phyloP scores from a whole-genome alignment of 1,140 invertebrate genomes.

The Euura saliciscinereae region DNA sequence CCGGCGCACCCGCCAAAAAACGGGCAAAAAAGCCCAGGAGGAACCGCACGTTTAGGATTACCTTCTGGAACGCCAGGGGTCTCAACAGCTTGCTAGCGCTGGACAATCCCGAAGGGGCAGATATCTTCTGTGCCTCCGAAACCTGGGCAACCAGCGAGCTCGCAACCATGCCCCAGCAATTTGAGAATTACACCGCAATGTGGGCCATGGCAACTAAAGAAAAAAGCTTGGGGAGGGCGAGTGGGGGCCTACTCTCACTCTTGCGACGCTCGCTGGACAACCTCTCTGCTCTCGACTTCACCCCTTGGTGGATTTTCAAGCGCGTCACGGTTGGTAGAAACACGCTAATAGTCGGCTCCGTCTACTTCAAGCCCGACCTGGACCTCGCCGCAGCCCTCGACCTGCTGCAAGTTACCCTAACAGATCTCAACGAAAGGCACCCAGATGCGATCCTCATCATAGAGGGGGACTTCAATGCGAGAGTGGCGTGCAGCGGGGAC shows the following conservation, averaged over 20 bases:
- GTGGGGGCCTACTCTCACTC: conserved; percentile 1
- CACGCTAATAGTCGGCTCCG: conserved; percentile 11
- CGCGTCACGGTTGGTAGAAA: background rate
- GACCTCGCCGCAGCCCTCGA: conserved; percentile 1
- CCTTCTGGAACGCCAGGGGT: conserved; percentile 5
- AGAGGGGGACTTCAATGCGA: conserved; percentile 23
- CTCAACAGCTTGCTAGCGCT: background rate
- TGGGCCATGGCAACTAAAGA: background rate
- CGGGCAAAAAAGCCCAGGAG: background rate
- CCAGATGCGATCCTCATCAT: conserved; percentile 13
- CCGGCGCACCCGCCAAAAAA: too few species aligned
- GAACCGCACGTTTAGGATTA: background rate
- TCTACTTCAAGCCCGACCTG: conserved; percentile 15
- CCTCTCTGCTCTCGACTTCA: background rate
- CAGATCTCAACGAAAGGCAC: conserved; percentile 9
- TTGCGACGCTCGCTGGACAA: background rate
- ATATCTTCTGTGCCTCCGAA: conserved; percentile 6
- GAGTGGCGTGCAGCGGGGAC: conserved; percentile 9
- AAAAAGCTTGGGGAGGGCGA: background rate
- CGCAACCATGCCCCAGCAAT: background rate
- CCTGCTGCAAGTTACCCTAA: conserved; percentile 5
- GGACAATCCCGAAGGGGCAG: background rate
- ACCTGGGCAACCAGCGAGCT: conserved; percentile 7
- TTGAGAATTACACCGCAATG: background rate
- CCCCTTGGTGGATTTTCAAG: conserved; percentile 12